Percentiles rank a stretch among this genome's conserved stretches.
These are phyloP conservation scores for Paracanthobrama guichenoti DNA, from an alignment of 2,113 vertebrate genomes.

Conservation along the genomic window DNA sequence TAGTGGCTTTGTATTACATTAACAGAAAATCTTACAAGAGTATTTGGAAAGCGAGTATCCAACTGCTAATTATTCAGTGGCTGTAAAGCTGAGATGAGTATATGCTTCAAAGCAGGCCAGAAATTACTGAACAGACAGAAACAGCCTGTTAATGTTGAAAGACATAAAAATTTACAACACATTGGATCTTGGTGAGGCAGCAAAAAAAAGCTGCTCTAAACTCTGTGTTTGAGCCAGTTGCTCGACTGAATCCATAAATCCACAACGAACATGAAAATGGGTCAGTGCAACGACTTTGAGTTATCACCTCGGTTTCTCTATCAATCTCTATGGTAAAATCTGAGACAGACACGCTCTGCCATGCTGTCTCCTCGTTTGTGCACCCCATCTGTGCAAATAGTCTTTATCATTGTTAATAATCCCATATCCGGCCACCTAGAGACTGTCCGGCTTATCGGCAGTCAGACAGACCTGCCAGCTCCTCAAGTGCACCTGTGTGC, in stretches of 20 bases:
- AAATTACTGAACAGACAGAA: constrained; percentile 3
- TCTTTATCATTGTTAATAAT: constrained; percentile 13
- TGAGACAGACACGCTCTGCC: background rate
- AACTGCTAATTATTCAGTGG: background rate
- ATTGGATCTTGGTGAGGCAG: constrained; percentile 18
- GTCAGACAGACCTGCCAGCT: constrained; percentile 20
- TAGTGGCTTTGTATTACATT: background rate
- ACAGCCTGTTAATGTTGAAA: constrained; percentile 58
- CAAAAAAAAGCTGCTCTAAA: constrained; percentile 15
- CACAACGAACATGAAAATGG: constrained; percentile 15
- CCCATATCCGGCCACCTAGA: background rate
- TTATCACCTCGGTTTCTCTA: background rate
- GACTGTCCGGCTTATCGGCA: constrained; percentile 26
- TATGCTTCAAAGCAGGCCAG: constrained; percentile 8
- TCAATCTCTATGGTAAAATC: constrained; percentile 15
- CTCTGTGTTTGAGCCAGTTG: background rate
- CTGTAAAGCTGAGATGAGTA: constrained; percentile 24
- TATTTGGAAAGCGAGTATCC: background rate
- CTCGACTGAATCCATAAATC: constrained; percentile 9
- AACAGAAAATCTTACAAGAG: background rate
- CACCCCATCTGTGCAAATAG: constrained; percentile 1
- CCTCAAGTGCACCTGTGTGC: constrained; percentile 40
- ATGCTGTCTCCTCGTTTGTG: background rate
- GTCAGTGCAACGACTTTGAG: background rate
- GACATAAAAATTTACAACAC: background rate